These are phyloP conservation scores for Drosophila kurseongensis DNA, from an alignment of 1,140 invertebrate species.

Conservation along the genomic window DNA sequence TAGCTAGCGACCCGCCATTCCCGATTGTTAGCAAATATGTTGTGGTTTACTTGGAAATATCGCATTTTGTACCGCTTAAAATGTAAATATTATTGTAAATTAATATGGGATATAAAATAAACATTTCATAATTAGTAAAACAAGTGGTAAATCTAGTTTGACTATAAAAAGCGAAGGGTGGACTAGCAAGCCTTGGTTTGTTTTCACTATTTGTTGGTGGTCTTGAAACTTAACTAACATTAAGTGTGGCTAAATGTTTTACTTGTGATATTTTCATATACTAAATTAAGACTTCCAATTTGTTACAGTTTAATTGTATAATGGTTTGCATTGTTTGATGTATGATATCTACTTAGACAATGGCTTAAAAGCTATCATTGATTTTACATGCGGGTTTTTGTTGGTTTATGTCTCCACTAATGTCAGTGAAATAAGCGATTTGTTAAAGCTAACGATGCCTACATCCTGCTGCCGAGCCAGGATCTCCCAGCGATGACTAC, in stretches of 20 bases:
- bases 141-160: neutral
- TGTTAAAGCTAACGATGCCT: no score
- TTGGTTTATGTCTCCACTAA: no score
- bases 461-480: no score
- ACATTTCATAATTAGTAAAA: constrained; percentile 40
- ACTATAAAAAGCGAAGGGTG: neutral
- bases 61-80: constrained; percentile 47
- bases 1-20: constrained; percentile 46
- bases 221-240: neutral
- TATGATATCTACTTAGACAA: no score
- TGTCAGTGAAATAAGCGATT: no score
- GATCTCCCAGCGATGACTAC: no score
- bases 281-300: no score
- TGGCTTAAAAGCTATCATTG: no score
- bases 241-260: constrained; percentile 1
- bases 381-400: no score
- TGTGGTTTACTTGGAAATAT: constrained; percentile 60
- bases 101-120: constrained; percentile 69
- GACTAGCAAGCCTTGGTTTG: neutral
- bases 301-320: no score
- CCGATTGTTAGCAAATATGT: constrained; percentile 65
- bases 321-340: no score
- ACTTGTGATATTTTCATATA: no score
- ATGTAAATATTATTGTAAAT: constrained; percentile 62
- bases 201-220: neutral